phyloP scores from a whole-genome alignment of 2,113 vertebrate genomes.

The Anhinga anhinga region DNA sequence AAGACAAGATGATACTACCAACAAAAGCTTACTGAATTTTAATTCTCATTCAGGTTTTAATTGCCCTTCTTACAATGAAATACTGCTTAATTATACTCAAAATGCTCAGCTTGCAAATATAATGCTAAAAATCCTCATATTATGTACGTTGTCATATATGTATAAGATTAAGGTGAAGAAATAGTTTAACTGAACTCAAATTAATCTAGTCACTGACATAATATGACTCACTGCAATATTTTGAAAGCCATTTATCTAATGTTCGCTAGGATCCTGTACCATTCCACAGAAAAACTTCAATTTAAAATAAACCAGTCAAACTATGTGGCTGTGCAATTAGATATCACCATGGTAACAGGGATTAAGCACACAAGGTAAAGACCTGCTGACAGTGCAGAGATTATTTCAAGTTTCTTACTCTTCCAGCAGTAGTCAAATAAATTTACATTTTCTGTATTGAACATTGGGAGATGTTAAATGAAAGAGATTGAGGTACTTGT shows the following conservation, averaged over 20 bases:
- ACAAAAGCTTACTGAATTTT: conserved; percentile 1
- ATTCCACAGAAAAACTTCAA: conserved; percentile 10
- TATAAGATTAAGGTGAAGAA: background rate
- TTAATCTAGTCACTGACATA: background rate
- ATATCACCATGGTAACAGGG: conserved; percentile 39
- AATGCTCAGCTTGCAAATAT: background rate
- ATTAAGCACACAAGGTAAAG: conserved; percentile 40
- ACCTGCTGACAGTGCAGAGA: conserved; percentile 41
- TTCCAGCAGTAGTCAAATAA: conserved; percentile 31
- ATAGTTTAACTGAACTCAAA: background rate
- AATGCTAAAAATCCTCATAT: background rate
- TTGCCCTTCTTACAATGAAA: background rate
- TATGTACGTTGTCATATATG: background rate
- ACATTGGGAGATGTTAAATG: background rate
- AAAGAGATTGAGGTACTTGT: background rate
- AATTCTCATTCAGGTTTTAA: conserved; percentile 11
- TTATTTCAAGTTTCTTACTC: conserved; percentile 43
- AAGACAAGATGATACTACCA: background rate
- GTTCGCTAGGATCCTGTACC: background rate
- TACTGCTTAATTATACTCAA: background rate
- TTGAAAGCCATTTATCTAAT: conserved; percentile 14
- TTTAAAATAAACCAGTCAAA: conserved; percentile 64
- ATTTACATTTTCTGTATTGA: conserved; percentile 1
- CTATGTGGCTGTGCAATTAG: conserved; percentile 19
- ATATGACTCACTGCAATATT: conserved; percentile 16